Conservation (phyloP, 2,888 invertebrate genomes). For the Epirrita christyi region DNA sequence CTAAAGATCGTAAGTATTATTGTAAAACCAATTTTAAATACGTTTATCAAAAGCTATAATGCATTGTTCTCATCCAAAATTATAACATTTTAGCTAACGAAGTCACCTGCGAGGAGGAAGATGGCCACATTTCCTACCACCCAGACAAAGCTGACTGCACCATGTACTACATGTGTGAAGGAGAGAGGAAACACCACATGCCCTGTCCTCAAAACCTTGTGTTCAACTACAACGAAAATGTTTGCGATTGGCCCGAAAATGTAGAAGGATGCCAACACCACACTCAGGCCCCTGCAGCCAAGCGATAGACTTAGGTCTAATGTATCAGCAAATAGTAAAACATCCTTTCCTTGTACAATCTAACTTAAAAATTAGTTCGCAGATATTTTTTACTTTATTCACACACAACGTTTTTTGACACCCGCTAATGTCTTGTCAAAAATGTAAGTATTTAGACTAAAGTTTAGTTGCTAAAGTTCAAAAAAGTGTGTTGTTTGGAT, state of each 20-base stretch:
- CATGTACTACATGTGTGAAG: slow-evolving; percentile 98
- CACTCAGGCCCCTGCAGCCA: slow-evolving; percentile 79
- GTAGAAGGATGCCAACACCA: slow-evolving; percentile 91
- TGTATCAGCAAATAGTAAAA: slow-evolving; percentile 11
- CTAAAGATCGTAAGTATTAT: slow-evolving; percentile 92
- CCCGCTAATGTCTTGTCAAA: not conserved
- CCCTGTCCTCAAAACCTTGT: slow-evolving; percentile 96
- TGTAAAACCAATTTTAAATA: not conserved
- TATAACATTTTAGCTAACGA: slow-evolving; percentile 88
- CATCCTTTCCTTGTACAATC: not conserved
- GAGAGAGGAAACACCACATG: slow-evolving; percentile 97
- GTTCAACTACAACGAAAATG: slow-evolving; percentile 96
- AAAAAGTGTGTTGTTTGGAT: not conserved
- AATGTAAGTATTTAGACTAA: not conserved
- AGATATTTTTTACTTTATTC: not conserved
- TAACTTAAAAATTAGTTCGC: not conserved
- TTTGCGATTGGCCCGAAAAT: slow-evolving; percentile 98
- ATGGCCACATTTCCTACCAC: slow-evolving; percentile 98
- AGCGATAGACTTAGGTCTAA: slow-evolving; percentile 57
- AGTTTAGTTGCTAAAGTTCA: not conserved
- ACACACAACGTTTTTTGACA: not conserved
- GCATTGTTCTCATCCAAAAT: not conserved
- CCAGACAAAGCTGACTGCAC: slow-evolving; percentile 95
- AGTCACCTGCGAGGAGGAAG: slow-evolving; percentile 95
- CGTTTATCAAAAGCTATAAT: too few species aligned